Evolutionary conservation across 2,888 invertebrate species (phyloP), one percentile per base, ranked within the genome.

Genomic region (Amphimallon solstitiale): DNA sequence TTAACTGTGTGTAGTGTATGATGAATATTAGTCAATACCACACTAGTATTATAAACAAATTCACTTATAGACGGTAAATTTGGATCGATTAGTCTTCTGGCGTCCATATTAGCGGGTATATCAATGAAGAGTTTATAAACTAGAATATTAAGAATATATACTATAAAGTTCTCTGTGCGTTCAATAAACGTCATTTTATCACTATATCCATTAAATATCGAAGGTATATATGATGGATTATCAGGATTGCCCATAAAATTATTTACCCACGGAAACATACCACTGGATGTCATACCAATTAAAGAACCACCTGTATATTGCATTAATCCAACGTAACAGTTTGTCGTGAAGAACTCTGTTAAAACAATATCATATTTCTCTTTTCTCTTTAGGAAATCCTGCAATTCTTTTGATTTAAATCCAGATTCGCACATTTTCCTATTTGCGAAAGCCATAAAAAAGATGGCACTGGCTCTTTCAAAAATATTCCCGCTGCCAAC

Each of bases 281-380:
- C 81, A 67, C 84, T 84, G 0, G 86, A 84, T 1, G 84, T 83
- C 63, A 86, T 76, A 1, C 84, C 85, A 60, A 87, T 85, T 1
- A 86, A 86, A 0, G 87, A 70, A 40, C 85, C 68, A 38, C 85
- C 79, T 6, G 90, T 84, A 71, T 88, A 86, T 73, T 90, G 84
- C 0, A 87, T 88, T 34, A 93, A 78, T 1, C 88, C 89, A 71
- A 91, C 80, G 77, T 88, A 87, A 76, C 92, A 92, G 75, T 92
- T 90, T 52, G 87, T 86, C 70, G 90, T 90, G 76, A 93, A 92
- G 63, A 86, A 86, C 79, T 93, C 92, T 60, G 88, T 82, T 0
- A 93, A 77, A 4, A 91, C 84, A 0, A 92, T 78, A 78, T 93
- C 92, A 74, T 87, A 92, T 51, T 86, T 86, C 2, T 56, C 62